Evolutionary conservation across 2,888 invertebrate genomes (phyloP), one percentile per base, ranked within the genome.

Genomic region (Aphodius granarius): DNA sequence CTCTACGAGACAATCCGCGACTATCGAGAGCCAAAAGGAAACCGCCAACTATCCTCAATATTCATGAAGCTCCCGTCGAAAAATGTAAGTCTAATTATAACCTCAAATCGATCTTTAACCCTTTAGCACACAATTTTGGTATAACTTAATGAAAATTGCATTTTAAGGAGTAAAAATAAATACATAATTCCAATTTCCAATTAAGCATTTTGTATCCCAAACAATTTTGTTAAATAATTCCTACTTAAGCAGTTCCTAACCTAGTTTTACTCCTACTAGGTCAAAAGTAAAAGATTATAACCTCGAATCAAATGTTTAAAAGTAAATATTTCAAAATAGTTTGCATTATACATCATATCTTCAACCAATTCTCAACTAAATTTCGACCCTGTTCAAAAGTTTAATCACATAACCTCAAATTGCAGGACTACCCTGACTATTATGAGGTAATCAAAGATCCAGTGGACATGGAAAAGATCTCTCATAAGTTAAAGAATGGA

Each of bases 361-460:
- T 13, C 13, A 43, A 43, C 6, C 3, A 43, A 43, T 43, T 43
- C 43, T 13, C 43, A 43, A 43, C 3, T 0, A 2, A 43, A 43
- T 43, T 3, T 43, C 43, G 13, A 1, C 13, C 6, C 13, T 43
- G 9, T 6, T 0, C 43, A 43, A 3, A 43, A 43, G 3, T 9
- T 13, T 43, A 3, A 43, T 0, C 43, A 3, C 3, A 15, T 17
- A 23, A 16, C 22, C 22, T 71, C 22, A 1, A 21, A 71, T 22
- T 16, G 65, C 88, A 92, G 86, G 96, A 98, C 84, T 98, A 98
- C 87, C 98, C 99, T 0, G 97, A 97, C 84, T 99, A 99, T 87
- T 99, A 98, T 85, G 97, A 98, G 85, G 94, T 98, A 0, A 99
- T 99, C 74, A 97, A 96, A 83, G 94, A 94, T 81, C 99, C 99